These are phyloP conservation scores for Drosophila simulans DNA, from an alignment of 1,140 invertebrate species.

Conservation along the genomic window DNA sequence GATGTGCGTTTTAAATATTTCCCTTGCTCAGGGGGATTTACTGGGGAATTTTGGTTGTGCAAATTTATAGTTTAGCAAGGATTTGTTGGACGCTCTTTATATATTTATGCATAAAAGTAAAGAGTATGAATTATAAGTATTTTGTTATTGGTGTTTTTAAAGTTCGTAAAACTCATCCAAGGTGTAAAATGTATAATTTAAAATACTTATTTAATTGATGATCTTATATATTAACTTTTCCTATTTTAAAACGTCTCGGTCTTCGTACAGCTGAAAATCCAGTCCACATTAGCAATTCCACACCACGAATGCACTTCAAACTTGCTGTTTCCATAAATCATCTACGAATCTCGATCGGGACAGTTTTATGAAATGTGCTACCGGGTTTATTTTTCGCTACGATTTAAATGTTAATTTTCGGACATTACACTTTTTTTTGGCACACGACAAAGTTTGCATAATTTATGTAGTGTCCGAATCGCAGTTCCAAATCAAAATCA, in stretches of 20 bases:
- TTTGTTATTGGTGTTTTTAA: no score
- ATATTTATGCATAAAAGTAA: no score
- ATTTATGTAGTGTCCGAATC: conserved; percentile 58
- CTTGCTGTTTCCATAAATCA: conserved; percentile 60
- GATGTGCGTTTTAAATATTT: conserved; percentile 25
- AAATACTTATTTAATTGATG: no score
- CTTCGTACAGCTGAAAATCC: not conserved
- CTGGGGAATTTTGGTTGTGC: conserved; percentile 2
- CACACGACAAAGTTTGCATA: conserved; percentile 79
- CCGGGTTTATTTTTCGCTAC: conserved; percentile 36
- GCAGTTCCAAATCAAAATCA: conserved; percentile 60
- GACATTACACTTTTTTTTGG: conserved; percentile 52
- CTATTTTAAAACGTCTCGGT: no score
- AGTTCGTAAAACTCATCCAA: no score
- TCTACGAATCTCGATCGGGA: conserved; percentile 37
- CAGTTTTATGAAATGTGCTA: conserved; percentile 62
- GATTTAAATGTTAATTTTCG: conserved; percentile 76
- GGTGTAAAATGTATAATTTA: no score
- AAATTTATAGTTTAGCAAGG: conserved; percentile 1
- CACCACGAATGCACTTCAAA: conserved; percentile 71
- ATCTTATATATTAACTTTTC: no score
- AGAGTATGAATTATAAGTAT: no score
- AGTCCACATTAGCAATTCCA: conserved; percentile 60
- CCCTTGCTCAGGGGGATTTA: conserved; percentile 4
- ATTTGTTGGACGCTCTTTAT: not conserved